Evolutionary conservation across 2,797 vertebrate genomes (phyloP).

Genomic region (Dallia pectoralis): DNA sequence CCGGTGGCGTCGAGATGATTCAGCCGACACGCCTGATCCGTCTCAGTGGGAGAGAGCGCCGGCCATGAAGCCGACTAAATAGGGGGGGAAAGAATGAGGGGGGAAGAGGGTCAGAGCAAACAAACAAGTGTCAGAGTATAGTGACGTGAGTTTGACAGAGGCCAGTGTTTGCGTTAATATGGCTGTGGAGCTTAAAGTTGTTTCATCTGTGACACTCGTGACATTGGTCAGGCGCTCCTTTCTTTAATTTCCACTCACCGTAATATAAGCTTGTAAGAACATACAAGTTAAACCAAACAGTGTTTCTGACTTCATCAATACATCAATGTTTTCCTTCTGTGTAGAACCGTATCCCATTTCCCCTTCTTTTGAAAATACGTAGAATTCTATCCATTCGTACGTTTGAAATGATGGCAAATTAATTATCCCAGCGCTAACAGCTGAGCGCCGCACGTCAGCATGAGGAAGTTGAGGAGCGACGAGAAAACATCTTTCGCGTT

Average conservation of each 20-base stretch:
- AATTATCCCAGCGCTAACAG: too few species aligned
- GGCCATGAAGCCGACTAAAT: slow-evolving; percentile 79
- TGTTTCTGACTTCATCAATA: too few species aligned
- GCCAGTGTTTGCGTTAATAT: slow-evolving; percentile 36
- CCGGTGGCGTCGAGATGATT: slow-evolving; percentile 56
- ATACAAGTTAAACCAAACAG: too few species aligned
- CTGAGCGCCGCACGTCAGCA: too few species aligned
- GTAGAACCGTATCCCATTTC: too few species aligned
- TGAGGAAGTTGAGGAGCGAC: too few species aligned
- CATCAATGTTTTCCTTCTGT: too few species aligned
- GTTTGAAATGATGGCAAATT: too few species aligned
- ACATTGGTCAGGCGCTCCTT: neutral
- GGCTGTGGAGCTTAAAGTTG: neutral
- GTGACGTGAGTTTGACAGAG: slow-evolving; percentile 49
- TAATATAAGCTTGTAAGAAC: too few species aligned
- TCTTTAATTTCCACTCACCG: neutral
- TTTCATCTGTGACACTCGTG: neutral
- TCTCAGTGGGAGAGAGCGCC: slow-evolving; percentile 63
- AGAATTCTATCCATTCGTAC: too few species aligned
- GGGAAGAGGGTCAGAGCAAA: slow-evolving; percentile 58
- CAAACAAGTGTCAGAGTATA: slow-evolving; percentile 1
- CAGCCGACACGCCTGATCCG: slow-evolving; percentile 70
- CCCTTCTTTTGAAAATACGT: too few species aligned
- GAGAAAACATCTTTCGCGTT: neutral
- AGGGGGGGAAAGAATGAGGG: slow-evolving; percentile 81